Conservation (phyloP, 2,113 vertebrate genomes). For the Aviceda subcristata region DNA sequence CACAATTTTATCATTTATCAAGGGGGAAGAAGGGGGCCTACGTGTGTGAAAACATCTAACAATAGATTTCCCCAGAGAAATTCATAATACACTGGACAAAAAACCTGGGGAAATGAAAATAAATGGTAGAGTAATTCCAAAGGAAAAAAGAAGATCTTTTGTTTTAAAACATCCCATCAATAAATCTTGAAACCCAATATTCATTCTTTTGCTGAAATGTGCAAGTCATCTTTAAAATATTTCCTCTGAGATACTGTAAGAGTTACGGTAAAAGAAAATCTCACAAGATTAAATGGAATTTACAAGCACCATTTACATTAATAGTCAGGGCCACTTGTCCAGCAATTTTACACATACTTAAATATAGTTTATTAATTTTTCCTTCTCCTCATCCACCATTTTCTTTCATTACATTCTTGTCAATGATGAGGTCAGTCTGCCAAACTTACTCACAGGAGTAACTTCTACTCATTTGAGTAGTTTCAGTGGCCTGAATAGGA, state of each 20-base stretch:
- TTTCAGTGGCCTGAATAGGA: background rate
- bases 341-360: constrained; percentile 19
- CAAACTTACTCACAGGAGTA: background rate
- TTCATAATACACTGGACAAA: constrained; percentile 31
- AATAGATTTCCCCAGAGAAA: constrained; percentile 59
- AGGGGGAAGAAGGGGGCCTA: background rate
- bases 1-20: constrained; percentile 51
- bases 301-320: constrained; percentile 59
- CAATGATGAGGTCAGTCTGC: background rate
- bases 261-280: constrained; percentile 15
- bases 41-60: constrained; percentile 35
- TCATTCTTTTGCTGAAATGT: constrained; percentile 15
- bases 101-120: constrained; percentile 53
- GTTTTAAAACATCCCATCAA: constrained; percentile 27
- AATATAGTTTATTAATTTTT: constrained; percentile 33
- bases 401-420: background rate
- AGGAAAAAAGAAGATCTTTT: constrained; percentile 41
- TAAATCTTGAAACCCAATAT: constrained; percentile 41
- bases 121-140: constrained; percentile 48
- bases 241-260: constrained; percentile 26
- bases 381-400: background rate
- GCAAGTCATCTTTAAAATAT: constrained; percentile 46
- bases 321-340: constrained; percentile 32
- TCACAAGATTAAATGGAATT: constrained; percentile 57
- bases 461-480: background rate